Percentiles rank a stretch among this genome's conserved stretches.
These are phyloP conservation scores for Leucophenga montana DNA, from an alignment of 2,888 invertebrate genomes.

Conservation along the genomic window DNA sequence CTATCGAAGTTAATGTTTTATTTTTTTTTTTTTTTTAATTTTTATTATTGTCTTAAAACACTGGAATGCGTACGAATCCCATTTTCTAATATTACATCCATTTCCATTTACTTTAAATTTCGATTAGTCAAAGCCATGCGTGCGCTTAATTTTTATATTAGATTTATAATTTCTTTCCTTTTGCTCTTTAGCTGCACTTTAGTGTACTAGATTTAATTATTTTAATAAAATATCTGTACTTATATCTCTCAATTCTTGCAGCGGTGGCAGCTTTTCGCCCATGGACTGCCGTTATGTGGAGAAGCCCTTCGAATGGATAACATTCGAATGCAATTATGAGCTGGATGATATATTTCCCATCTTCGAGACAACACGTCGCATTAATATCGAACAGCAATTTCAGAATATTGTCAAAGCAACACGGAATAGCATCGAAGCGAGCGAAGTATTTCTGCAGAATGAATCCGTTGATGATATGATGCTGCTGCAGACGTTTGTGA, in stretches of 20 bases:
- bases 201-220: slow-evolving; percentile 17
- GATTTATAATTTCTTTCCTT: slow-evolving; percentile 27
- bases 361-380: slow-evolving; percentile 74
- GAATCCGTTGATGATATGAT: slow-evolving; percentile 79
- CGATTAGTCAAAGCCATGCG: slow-evolving; percentile 3
- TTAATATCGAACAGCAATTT: slow-evolving; percentile 71
- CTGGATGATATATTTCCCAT: slow-evolving; percentile 85
- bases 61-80: slow-evolving; percentile 13
- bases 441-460: slow-evolving; percentile 84
- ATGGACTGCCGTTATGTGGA: slow-evolving; percentile 86
- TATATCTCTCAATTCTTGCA: slow-evolving; percentile 56
- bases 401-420: slow-evolving; percentile 61
- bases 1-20: not conserved
- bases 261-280: slow-evolving; percentile 76
- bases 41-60: too few species aligned
- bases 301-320: slow-evolving; percentile 82
- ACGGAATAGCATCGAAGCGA: slow-evolving; percentile 74
- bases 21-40: slow-evolving; percentile 1
- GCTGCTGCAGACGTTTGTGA: slow-evolving; percentile 78
- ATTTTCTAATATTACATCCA: not conserved
- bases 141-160: slow-evolving; percentile 24
- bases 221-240: not conserved
- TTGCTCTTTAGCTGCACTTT: slow-evolving; percentile 53
- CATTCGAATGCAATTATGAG: slow-evolving; percentile 83
- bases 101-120: slow-evolving; percentile 15